Base-by-base conservation (phyloP, 2,888 invertebrate genomes). In the Acleris cristana region DNA sequence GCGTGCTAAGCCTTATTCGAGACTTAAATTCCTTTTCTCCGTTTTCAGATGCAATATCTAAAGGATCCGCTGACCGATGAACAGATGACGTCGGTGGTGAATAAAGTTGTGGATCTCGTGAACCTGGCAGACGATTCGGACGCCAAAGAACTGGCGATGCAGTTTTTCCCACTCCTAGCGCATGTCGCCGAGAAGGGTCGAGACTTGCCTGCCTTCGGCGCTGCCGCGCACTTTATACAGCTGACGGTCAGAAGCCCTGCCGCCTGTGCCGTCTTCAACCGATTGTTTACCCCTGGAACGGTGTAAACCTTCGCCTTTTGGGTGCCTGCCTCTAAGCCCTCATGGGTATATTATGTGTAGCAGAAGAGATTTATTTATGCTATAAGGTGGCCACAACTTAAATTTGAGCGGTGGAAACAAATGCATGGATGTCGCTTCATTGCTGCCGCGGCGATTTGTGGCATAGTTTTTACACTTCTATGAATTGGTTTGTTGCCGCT, bases 1-100 rank as follows among this genome's bases (percentile, higher is more conserved):
- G 30, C 30, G 30, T 30, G 10, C 8, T 30, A 10, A 26, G 26
- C 26, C 34, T 48, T n/a, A 48, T 18, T 49, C 5, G 12, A 19
- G 19, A 19, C 18, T 30, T 5, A 14, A 40, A 8, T 16, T 2
- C 14, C 3, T 30, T 21, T 54, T 66, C 34, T 70, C 55, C 71
- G 63, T 62, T 90, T 89, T 63, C 87, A 92, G 92, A 87, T 85
- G 70, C 86, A 89, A 76, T 89, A 80, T 73, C 74, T 91, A 48
- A 80, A 76, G 58, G 84, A 83, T 65, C 86, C 87, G 0, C 63
- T 89, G 6, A 76, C 77, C 10, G 79, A 86, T 55, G 71, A 61
- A 26, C 84, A 87, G 76, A 82, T 89, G 8, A 62, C 74, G 45
- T 71, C 65, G 4, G 79, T 82, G 1, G 65, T 85, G 19, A 75